Evolutionary conservation across 92 coral and sea anemone species (phyloP).

Genomic region (Pocillopora grandis): DNA sequence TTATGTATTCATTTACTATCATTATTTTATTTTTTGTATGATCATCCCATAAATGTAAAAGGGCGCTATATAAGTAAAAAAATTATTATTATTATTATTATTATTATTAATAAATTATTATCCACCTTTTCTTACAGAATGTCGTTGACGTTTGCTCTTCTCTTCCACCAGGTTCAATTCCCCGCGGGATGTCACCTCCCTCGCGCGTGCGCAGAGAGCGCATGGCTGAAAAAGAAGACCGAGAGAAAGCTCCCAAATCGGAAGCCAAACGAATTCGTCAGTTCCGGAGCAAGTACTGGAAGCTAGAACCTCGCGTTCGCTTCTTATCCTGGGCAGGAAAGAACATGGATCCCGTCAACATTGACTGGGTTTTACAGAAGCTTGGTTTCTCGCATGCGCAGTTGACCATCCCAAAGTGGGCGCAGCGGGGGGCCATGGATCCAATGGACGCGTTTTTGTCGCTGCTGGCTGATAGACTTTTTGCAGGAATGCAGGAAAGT

Average conservation of each 20-base stretch:
- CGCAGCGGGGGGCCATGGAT: slow-evolving; percentile 99
- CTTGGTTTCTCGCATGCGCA: slow-evolving; percentile 97
- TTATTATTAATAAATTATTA: neutral
- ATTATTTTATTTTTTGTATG: no score
- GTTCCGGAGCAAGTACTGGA: slow-evolving; percentile 98
- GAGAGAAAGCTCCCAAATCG: slow-evolving; percentile 74
- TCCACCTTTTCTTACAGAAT: neutral
- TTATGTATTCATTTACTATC: no score
- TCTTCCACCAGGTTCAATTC: slow-evolving; percentile 66
- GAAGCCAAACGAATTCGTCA: slow-evolving; percentile 92
- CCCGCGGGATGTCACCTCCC: slow-evolving; percentile 74
- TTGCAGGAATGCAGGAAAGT: slow-evolving; percentile 91
- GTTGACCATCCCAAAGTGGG: slow-evolving; percentile 98
- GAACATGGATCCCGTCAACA: slow-evolving; percentile 96
- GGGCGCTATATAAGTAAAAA: no score
- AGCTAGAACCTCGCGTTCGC: slow-evolving; percentile 94
- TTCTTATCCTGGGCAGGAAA: slow-evolving; percentile 99
- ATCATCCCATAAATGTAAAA: no score
- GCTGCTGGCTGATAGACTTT: slow-evolving; percentile 81
- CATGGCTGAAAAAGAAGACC: slow-evolving; percentile 71
- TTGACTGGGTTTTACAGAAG: slow-evolving; percentile 98
- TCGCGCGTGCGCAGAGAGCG: slow-evolving; percentile 64
- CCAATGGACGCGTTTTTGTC: slow-evolving; percentile 96
- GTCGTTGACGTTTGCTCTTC: neutral
- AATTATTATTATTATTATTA: no score